Conservation (phyloP, 2,888 invertebrate species). For the Drosophila meridiana region DNA sequence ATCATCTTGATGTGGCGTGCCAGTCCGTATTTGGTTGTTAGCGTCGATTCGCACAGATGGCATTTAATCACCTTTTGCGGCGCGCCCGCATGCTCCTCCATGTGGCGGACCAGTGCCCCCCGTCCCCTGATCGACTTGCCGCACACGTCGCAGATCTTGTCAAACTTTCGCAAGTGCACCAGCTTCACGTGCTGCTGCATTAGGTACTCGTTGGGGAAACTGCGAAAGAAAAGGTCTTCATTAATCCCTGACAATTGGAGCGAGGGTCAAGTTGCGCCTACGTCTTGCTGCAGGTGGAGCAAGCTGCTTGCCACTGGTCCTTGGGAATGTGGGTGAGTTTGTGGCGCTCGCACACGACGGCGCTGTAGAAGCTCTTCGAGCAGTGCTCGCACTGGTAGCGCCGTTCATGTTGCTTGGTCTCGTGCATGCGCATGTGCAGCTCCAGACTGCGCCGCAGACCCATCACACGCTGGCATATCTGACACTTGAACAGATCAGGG, state of each 20-base stretch:
- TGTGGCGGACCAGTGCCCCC: conserved; percentile 78
- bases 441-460: conserved; percentile 76
- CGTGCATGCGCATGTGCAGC: conserved; percentile 76
- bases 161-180: conserved; percentile 81
- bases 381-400: conserved; percentile 81
- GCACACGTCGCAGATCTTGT: conserved; percentile 83
- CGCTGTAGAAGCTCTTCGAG: conserved; percentile 79
- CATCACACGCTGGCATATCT: conserved; percentile 75
- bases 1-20: conserved; percentile 82
- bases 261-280: conserved; percentile 33
- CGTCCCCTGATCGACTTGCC: conserved; percentile 81
- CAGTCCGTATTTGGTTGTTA: conserved; percentile 79
- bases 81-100: conserved; percentile 80
- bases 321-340: conserved; percentile 80
- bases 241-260: not conserved
- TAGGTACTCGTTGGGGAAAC: conserved; percentile 77
- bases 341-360: conserved; percentile 77
- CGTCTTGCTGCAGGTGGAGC: conserved; percentile 79
- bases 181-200: conserved; percentile 78
- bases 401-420: conserved; percentile 71
- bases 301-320: conserved; percentile 75
- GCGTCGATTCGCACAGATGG: conserved; percentile 76
- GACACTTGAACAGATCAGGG: conserved; percentile 82
- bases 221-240: conserved; percentile 25
- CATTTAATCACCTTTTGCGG: conserved; percentile 76